Base-by-base conservation (phyloP, 1,140 invertebrate genomes). In the Drosophila bocqueti region DNA sequence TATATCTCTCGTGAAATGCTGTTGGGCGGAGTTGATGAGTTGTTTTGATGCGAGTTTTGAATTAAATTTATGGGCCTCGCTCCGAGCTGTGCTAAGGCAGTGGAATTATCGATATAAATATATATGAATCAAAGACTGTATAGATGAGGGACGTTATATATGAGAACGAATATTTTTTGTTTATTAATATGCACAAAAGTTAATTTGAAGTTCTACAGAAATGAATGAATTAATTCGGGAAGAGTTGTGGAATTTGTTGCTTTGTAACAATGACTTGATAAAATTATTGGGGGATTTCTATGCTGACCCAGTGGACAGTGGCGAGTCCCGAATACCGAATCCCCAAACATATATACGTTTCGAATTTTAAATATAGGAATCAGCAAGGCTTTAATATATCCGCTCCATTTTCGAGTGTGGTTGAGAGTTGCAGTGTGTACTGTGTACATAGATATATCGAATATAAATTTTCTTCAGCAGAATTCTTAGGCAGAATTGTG, bases 31-130 rank as follows among this genome's bases (percentile, higher is more conserved):
- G 71, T 46, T 67, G 50, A 62, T 69, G 68, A 52, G 61, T 76
- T 75, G 61, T 66, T 72, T 76, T 71, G 47, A 49, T 63, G 59
- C 78, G 59, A 67, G 76, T 63, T 63, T 63, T 55, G 31, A 52
- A 54, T 38, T 54, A 26, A 64, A 75, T 75, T 64, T 74, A 74
- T 75, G 69, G 38, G 59, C n/a, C 21, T 67, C 47, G 62, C 40
- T 24, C 4, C n/a, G 40, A 45, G 40, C 40, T 36, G 38, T 36
- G 18, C 18, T 21, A 61, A 34, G 43, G 21, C 59, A 13, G n/a
- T 54, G 26, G 21, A 67, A 67, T 71, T 67, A 46, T n/a, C 62
- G 24, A 40, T 7, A 29, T 29, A 29, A 0, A n/a, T 38, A 54
- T 21, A 21, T 31, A 46, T 31, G 1, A 6, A 52, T 4, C 8